Evolutionary conservation across 2,888 invertebrate species (phyloP).

Genomic region (Chaetogeoica ovagalla): DNA sequence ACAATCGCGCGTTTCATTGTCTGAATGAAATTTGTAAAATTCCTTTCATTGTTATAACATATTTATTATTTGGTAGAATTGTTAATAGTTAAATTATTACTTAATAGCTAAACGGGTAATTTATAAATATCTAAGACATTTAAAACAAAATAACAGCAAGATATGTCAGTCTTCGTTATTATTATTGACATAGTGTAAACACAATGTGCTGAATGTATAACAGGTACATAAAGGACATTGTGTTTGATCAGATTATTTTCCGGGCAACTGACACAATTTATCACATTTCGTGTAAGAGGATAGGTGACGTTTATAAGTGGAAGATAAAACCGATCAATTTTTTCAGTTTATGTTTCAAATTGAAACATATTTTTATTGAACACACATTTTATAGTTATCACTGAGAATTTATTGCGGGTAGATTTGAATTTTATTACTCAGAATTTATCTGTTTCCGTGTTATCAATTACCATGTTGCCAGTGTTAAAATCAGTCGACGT

Average conservation of each 20-base stretch:
- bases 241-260: conserved; percentile 25
- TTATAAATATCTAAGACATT: too few relatives aligned
- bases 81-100: too few relatives aligned
- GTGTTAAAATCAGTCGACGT: background rate
- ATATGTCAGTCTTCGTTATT: background rate
- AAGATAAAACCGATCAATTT: conserved; percentile 16
- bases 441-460: conserved; percentile 1
- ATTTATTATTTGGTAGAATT: too few relatives aligned
- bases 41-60: background rate
- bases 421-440: background rate
- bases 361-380: conserved; percentile 11
- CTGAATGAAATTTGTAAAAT: background rate
- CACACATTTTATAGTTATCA: background rate
- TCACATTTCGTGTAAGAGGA: conserved; percentile 17
- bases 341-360: conserved; percentile 23
- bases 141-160: too few relatives aligned
- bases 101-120: too few relatives aligned
- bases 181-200: background rate
- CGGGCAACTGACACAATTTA: conserved; percentile 3
- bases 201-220: conserved; percentile 5
- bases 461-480: background rate
- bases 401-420: background rate
- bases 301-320: conserved; percentile 21
- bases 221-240: background rate
- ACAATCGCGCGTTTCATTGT: background rate